Percentiles rank a stretch among this genome's conserved stretches.
phyloP scores from a whole-genome alignment of 2,797 vertebrate genomes.

The Spinibarbus caldwelli region DNA sequence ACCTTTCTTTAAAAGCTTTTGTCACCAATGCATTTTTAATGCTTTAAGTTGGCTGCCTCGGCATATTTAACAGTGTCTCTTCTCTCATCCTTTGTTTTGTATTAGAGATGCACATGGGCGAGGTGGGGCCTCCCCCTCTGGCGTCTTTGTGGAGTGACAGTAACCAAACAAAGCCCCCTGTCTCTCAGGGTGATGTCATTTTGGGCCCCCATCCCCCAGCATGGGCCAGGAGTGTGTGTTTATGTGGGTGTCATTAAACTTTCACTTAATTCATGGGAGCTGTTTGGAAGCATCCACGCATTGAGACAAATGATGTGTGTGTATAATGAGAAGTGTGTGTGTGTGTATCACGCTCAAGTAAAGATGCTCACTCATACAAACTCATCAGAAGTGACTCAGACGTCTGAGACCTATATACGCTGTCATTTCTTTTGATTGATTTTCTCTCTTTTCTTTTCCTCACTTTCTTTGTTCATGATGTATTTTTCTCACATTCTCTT shows the following conservation, averaged over 20 bases:
- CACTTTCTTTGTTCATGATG: constrained; percentile 17
- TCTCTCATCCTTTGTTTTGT: constrained; percentile 54
- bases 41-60: constrained; percentile 35
- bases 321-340: constrained; percentile 17
- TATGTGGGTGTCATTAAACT: constrained; percentile 33
- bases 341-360: background rate
- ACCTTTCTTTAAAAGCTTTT: constrained; percentile 30
- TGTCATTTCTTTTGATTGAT: constrained; percentile 26
- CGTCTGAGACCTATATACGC: background rate
- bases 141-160: constrained; percentile 40
- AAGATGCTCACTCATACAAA: constrained; percentile 26
- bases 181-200: constrained; percentile 59
- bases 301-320: constrained; percentile 43
- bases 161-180: constrained; percentile 60
- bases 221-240: background rate
- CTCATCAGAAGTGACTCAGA: constrained; percentile 27
- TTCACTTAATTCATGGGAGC: constrained; percentile 51
- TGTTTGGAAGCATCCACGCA: constrained; percentile 44
- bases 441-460: constrained; percentile 1
- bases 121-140: constrained; percentile 47
- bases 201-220: constrained; percentile 46
- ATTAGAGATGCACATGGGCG: constrained; percentile 42
- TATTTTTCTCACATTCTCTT: constrained; percentile 35
- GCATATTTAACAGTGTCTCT: constrained; percentile 56
- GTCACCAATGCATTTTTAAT: constrained; percentile 56